A percentile compares a stretch with the other conserved stretches of the same genome.
phyloP scores from a whole-genome alignment of 1,140 invertebrate species.

The Papilio machaon region DNA sequence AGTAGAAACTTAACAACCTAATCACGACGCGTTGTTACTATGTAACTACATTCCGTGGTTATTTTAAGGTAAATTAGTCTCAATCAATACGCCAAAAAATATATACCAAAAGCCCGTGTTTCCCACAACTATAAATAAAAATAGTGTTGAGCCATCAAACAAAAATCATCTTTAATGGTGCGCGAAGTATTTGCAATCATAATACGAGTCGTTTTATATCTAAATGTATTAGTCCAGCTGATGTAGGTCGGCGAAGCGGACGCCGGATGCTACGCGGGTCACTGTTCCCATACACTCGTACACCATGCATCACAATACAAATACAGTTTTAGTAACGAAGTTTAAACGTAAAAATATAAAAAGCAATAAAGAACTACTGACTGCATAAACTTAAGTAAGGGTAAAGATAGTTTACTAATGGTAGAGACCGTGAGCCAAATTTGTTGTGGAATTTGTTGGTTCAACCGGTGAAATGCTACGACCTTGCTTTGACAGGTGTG shows the following conservation, averaged over 20 bases:
- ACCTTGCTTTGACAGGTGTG: too few species aligned
- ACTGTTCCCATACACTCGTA: conserved; percentile 10
- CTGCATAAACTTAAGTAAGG: too few species aligned
- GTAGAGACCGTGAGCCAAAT: too few species aligned
- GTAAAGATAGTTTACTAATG: too few species aligned
- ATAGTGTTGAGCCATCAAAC: too few species aligned
- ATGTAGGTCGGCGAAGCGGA: conserved; percentile 27
- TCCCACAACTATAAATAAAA: too few species aligned
- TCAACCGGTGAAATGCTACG: too few species aligned
- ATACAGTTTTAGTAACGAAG: neutral
- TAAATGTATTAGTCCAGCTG: conserved; percentile 21
- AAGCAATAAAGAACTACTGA: too few species aligned
- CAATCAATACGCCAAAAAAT: neutral
- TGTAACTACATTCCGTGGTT: conserved; percentile 12
- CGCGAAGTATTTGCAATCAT: conserved; percentile 1
- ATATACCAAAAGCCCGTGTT: too few species aligned
- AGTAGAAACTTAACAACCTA: conserved; percentile 47
- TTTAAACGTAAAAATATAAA: neutral
- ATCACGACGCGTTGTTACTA: conserved; percentile 29
- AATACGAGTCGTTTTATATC: neutral
- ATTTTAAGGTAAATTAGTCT: neutral
- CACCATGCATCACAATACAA: conserved; percentile 2
- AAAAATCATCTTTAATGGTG: neutral
- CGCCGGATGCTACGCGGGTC: conserved; percentile 27
- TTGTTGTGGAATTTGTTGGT: too few species aligned